Base-by-base conservation (phyloP, 2,888 invertebrate genomes). In the Megaustenia siamemsis region DNA sequence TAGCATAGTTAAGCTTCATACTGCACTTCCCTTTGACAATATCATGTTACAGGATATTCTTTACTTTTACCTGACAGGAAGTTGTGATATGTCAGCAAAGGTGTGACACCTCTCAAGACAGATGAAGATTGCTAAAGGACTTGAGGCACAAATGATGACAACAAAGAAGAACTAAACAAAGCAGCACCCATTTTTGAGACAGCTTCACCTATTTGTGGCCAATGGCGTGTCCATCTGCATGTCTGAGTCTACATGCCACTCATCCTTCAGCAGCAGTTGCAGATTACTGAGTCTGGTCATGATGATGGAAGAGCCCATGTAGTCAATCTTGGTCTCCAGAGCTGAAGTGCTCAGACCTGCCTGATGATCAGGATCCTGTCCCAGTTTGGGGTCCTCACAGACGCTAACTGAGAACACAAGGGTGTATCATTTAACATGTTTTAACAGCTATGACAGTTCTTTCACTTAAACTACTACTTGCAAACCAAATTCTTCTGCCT, bases 291-390 rank as follows among this genome's bases (percentile, higher is more conserved):
- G 97, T 78, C 98, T 95, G 18, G 97, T 97, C 96, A 99, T 97
- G 86, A 99, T 95, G 84, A 98, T 98, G 63, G 97, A 96, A n/a
- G 98, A 97, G 87, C 98, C 98, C 99, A 99, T 99, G 95, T 99
- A 99, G 95, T 99, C 99, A 85, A 99, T 95, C 35, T 98, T 96
- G 89, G 98, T 95, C 94, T 99, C 98, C 78, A 98, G 94, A 24
- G 98, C 98, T 91, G 96, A 96, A 88, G 98, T 95, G 90, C 96
- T 96, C 87, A 93, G 77, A 68, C 90, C 97, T 94, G 75, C 97
- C 79, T 96, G 97, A 94, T 98, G 98, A 90, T 97, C 97, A 0
- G 98, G 98, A 94, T 97, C 97, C 89, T 96, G 96, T 81, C 97
- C 97, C 0, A 97, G 96, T 93, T 98, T 98, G 0, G 97, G 96